Evolutionary conservation across 1,140 invertebrate genomes (phyloP), one percentile per base, ranked within the genome.

Genomic region (Stegodyphus dumicola): DNA sequence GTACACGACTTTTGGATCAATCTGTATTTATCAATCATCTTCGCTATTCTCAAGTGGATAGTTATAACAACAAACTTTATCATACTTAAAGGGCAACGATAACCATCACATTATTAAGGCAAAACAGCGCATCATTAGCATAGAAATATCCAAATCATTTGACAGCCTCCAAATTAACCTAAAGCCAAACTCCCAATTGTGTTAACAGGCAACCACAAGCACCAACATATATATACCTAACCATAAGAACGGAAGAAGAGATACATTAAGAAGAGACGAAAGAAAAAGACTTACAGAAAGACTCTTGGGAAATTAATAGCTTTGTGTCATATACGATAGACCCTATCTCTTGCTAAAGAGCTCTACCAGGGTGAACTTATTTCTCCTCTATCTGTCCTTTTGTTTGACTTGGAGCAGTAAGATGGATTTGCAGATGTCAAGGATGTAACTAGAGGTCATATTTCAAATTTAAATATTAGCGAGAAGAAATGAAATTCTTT

Each of bases 301-400:
- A 64, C 80, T 83, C 80, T n/a, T 33, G 80, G 80, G 80, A 83
- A 83, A 83, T 83, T 83, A 83, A 83, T 83, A 83, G 80, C 80
- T 75, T n/a, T 71, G 80, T 83, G 80, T 83, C 80, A 83, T 83
- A 83, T 83, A 83, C 74, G 80, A 83, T 83, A 75, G 71, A 83
- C 80, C 80, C 70, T 83, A 83, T 83, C 70, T 83, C 53, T 53
- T 48, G 80, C 80, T 83, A 75, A 83, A 83, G 80, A 83, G 70
- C 13, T 7, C 48, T 71, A 15, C 60, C n/a, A 75, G n/a, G 67
- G 54, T 52, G 48, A 69, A 17, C 71, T 75, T 83, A 83, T 83
- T 83, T 83, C 75, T 83, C 53, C 54, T 65, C 64, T 75, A 53
- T 18, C 51, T 48, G 54, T 66, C 54, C 80, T 54, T 83, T 83